These are phyloP conservation scores for Drosophila bifasciata DNA, from an alignment of 1,140 invertebrate species.

Conservation along the genomic window DNA sequence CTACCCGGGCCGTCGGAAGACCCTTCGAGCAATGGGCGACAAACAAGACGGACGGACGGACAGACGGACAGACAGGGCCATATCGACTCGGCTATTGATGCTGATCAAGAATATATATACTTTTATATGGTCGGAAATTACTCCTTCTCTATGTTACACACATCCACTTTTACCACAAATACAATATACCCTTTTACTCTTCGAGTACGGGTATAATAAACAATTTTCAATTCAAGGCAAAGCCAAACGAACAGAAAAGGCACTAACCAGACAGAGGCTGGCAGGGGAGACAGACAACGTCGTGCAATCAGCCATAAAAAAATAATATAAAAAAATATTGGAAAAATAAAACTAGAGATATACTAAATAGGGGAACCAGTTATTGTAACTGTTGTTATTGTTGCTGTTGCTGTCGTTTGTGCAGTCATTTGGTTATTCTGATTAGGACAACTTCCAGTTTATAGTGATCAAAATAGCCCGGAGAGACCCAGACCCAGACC, in stretches of 20 bases:
- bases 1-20: too few species aligned
- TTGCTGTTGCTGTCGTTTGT: slow-evolving; percentile 28
- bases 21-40: too few species aligned
- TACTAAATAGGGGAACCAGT: slow-evolving; percentile 72
- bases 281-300: slow-evolving; percentile 5
- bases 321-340: slow-evolving; percentile 49
- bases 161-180: too few species aligned
- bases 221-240: slow-evolving; percentile 55
- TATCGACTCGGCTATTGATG: too few species aligned
- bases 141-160: too few species aligned
- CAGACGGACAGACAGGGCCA: too few species aligned
- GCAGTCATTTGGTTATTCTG: slow-evolving; percentile 73
- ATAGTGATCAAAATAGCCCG: slow-evolving; percentile 55
- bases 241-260: slow-evolving; percentile 60
- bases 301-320: slow-evolving; percentile 42
- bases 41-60: too few species aligned
- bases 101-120: too few species aligned
- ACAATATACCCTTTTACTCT: too few species aligned
- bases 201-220: too few species aligned
- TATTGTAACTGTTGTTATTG: slow-evolving; percentile 65
- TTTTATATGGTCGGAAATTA: too few species aligned
- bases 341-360: slow-evolving; percentile 34
- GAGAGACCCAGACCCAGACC: slow-evolving; percentile 26
- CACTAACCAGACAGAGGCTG: slow-evolving; percentile 36
- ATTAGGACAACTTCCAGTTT: slow-evolving; percentile 76